Evolutionary conservation across 2,113 vertebrate genomes (phyloP).

Genomic region (Hydrochoerus hydrochaeris): DNA sequence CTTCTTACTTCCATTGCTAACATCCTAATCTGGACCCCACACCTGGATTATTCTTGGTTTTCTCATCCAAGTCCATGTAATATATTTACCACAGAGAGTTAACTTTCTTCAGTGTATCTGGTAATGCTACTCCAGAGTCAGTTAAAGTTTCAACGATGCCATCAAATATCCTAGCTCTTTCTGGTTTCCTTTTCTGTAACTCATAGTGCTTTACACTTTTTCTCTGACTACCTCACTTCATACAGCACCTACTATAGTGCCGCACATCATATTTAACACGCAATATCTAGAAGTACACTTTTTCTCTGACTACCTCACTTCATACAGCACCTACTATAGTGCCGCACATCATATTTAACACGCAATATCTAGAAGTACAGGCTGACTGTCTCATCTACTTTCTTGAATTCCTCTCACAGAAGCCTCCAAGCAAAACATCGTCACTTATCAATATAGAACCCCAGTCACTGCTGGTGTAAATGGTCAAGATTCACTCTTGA

Average conservation of each 20-base stretch:
- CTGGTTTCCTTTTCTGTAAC: background rate
- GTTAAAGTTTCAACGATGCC: background rate
- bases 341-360: background rate
- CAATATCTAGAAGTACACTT: background rate
- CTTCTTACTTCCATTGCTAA: background rate
- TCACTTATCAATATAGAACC: background rate
- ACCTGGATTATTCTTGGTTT: background rate
- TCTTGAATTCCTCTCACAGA: background rate
- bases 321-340: background rate
- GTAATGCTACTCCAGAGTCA: background rate
- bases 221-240: background rate
- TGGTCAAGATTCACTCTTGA: background rate
- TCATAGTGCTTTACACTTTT: background rate
- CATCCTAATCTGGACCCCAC: background rate
- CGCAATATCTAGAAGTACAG: background rate
- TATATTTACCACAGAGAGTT: background rate
- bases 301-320: background rate
- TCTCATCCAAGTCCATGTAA: background rate
- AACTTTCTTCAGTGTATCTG: background rate
- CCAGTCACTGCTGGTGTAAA: background rate
- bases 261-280: background rate
- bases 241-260: background rate
- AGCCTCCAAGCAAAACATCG: background rate
- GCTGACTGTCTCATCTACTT: background rate
- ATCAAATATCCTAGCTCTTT: background rate